Evolutionary conservation across 2,797 vertebrate species (phyloP).

Genomic region (Telmatherina bonti): DNA sequence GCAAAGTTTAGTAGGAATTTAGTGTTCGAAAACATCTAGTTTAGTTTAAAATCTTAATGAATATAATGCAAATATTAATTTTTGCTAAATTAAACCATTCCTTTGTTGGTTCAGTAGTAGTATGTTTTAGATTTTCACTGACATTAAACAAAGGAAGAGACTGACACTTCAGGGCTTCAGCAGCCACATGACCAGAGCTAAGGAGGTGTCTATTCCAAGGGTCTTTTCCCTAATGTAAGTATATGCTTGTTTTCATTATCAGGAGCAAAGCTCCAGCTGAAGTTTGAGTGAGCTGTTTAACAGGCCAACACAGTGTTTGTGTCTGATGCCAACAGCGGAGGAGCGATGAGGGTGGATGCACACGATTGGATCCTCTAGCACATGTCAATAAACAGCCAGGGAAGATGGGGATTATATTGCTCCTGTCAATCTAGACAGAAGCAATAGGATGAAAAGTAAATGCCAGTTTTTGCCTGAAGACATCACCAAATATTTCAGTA

Average conservation of each 20-base stretch:
- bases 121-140: conserved; percentile 60
- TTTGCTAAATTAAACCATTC: conserved; percentile 8
- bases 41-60: conserved; percentile 15
- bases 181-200: conserved; percentile 53
- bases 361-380: conserved; percentile 44
- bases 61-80: conserved; percentile 35
- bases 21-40: conserved; percentile 1
- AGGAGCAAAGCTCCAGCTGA: conserved; percentile 45
- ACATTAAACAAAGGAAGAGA: conserved; percentile 50
- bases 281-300: conserved; percentile 62
- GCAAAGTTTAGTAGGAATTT: not conserved
- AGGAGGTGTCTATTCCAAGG: conserved; percentile 63
- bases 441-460: conserved; percentile 29
- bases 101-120: conserved; percentile 38
- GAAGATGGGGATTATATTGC: conserved; percentile 59
- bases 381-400: conserved; percentile 60
- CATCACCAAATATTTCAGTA: conserved; percentile 35
- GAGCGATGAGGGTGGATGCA: conserved; percentile 25
- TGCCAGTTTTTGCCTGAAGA: conserved; percentile 51
- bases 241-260: conserved; percentile 64
- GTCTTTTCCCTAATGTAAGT: conserved; percentile 49
- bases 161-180: conserved; percentile 40
- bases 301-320: conserved; percentile 53
- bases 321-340: conserved; percentile 52
- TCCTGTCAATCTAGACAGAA: conserved; percentile 52